A percentile compares a stretch with the other conserved stretches of the same genome.
phyloP scores from a whole-genome alignment of 2,888 invertebrate genomes.

The Cotesia congregata region DNA sequence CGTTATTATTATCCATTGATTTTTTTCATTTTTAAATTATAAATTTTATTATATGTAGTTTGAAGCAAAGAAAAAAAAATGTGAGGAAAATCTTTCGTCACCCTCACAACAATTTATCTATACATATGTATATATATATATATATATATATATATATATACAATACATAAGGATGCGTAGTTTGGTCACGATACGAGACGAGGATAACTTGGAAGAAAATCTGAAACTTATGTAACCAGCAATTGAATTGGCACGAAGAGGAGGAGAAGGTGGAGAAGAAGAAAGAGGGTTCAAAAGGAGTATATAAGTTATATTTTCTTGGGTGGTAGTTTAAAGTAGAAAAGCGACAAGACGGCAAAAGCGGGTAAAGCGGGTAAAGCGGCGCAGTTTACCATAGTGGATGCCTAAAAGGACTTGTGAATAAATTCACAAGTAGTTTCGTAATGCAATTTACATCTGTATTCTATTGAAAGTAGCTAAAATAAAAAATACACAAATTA shows the following conservation, averaged over 20 bases:
- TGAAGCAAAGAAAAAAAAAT: slow-evolving; percentile 40
- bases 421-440: slow-evolving; percentile 41
- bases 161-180: slow-evolving; percentile 42
- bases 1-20: background rate
- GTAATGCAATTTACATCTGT: slow-evolving; percentile 21
- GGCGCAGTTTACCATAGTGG: slow-evolving; percentile 7
- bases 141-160: slow-evolving; percentile 44
- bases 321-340: slow-evolving; percentile 41
- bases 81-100: slow-evolving; percentile 63
- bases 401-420: slow-evolving; percentile 40
- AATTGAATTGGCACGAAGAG: slow-evolving; percentile 53
- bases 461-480: slow-evolving; percentile 9
- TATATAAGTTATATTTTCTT: slow-evolving; percentile 25
- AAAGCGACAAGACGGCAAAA: slow-evolving; percentile 19
- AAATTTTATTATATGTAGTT: background rate
- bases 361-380: background rate
- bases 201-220: slow-evolving; percentile 59
- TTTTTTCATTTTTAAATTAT: background rate
- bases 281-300: slow-evolving; percentile 32
- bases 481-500: slow-evolving; percentile 12
- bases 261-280: slow-evolving; percentile 16
- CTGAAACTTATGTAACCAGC: slow-evolving; percentile 65
- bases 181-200: slow-evolving; percentile 27
- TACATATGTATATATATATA: slow-evolving; percentile 50
- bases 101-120: slow-evolving; percentile 63